Evolutionary conservation across 1,140 invertebrate genomes (phyloP), one percentile per base, ranked within the genome.

Genomic region (Chionoecetes opilio): DNA sequence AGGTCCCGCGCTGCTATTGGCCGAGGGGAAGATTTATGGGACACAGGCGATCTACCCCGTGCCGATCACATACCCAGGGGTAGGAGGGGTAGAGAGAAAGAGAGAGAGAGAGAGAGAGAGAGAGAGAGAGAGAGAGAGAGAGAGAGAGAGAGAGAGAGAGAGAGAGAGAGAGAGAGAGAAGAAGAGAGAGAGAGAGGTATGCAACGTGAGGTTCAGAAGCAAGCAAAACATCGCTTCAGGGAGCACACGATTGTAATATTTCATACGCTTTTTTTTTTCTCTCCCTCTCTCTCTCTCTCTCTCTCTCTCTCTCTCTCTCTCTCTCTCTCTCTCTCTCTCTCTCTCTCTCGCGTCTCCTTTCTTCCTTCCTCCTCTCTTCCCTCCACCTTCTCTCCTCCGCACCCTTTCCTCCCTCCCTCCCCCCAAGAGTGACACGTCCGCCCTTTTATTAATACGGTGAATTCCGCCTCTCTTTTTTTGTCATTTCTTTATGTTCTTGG

Each of bases 21-120:
- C 41, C 82, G n/a, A 53, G 82, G 91, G 82, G 37, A 86, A 93
- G 91, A 93, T 93, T 93, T 93, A 93, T 93, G 91, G 84, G 91
- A 93, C 91, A 41, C 91, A 93, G 91, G 91, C 91, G 91, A 93
- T 86, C 91, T 93, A 86, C 91, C 82, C 91, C 85, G 82, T 93
- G 91, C 84, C 82, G 91, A 93, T 93, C 91, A 93, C 91, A 85
- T 82, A 82, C 91, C 46, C 82, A 31, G 35, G 37, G 91, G 17
- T 21, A 37, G 11, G 21, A 82, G 91, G 53, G 82, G 91, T 14
- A 46, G 37, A 41, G n/a, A 75, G 38, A 37, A 21, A 38, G 21
- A 17, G 11, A 88, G 86, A 88, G 35, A 37, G 17, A 88, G 21
- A 38, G 34, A 88, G 3, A 86, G 84, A 86, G 84, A 35, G 35